phyloP scores from a whole-genome alignment of 2,888 invertebrate species.

The Euproctis similis region DNA sequence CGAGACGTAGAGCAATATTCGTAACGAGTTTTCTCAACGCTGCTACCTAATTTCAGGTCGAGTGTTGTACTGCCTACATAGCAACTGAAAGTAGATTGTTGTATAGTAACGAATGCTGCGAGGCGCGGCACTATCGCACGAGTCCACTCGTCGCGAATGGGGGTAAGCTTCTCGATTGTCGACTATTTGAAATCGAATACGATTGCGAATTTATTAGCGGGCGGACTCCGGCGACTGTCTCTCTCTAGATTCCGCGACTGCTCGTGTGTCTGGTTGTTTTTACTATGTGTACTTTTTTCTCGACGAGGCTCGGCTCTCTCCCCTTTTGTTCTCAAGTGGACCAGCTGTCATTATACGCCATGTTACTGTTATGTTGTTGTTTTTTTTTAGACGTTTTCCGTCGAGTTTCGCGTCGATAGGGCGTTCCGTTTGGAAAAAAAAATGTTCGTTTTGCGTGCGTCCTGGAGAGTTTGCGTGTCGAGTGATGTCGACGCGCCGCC shows the following conservation, averaged over 20 bases:
- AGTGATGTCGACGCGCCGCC: conserved; percentile 56
- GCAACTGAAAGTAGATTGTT: conserved; percentile 31
- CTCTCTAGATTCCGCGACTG: conserved; percentile 41
- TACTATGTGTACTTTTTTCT: conserved; percentile 72
- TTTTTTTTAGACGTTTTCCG: conserved; percentile 74
- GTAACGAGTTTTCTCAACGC: conserved; percentile 72
- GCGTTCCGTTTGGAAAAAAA: conserved; percentile 73
- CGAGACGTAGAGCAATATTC: conserved; percentile 73
- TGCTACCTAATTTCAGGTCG: conserved; percentile 68
- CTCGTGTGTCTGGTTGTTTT: conserved; percentile 65
- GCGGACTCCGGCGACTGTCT: conserved; percentile 42
- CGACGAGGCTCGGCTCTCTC: conserved; percentile 70
- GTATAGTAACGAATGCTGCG: conserved; percentile 22
- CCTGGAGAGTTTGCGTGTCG: conserved; percentile 67
- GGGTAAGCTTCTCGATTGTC: conserved; percentile 42
- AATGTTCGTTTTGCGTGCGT: conserved; percentile 75
- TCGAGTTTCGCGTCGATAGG: conserved; percentile 71
- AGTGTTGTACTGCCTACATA: conserved; percentile 49
- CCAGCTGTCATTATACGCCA: conserved; percentile 78
- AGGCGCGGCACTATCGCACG: conserved; percentile 24
- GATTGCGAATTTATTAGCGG: conserved; percentile 73
- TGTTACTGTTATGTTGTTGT: conserved; percentile 76
- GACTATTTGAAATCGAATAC: conserved; percentile 54
- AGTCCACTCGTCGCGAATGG: conserved; percentile 43
- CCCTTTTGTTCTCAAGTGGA: conserved; percentile 77